A percentile compares a stretch with the other conserved stretches of the same genome.
Conservation (phyloP, 2,888 invertebrate species). For the Xanthia icteritia region DNA sequence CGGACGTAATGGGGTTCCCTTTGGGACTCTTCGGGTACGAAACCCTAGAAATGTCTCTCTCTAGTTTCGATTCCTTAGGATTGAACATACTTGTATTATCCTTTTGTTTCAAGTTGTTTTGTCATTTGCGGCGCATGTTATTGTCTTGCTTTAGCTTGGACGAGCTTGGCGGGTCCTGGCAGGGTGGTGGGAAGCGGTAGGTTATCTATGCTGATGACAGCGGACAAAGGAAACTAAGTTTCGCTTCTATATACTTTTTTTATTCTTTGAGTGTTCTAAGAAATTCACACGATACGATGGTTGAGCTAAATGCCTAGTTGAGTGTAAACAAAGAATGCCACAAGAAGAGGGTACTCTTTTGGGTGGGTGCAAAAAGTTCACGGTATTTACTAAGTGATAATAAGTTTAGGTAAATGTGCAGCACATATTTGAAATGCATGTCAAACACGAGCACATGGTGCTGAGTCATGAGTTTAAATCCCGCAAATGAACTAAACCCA, state of each 20-base stretch:
- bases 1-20: no score
- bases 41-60: no score
- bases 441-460: not conserved
- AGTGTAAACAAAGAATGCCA: conserved; percentile 49
- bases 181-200: no score
- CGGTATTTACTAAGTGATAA: not conserved
- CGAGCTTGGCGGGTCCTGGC: no score
- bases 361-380: not conserved
- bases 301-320: conserved; percentile 55
- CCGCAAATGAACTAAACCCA: not conserved
- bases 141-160: no score
- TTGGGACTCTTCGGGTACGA: no score
- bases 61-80: no score
- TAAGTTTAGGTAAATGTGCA: not conserved
- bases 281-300: conserved; percentile 56
- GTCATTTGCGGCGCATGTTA: no score
- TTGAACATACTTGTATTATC: no score
- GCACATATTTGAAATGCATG: not conserved
- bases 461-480: not conserved
- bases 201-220: no score
- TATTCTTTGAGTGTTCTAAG: conserved; percentile 37
- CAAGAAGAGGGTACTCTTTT: not conserved
- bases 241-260: not conserved
- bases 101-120: no score
- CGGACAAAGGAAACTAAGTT: not conserved